Evolutionary conservation across 2,797 vertebrate species (phyloP).

Genomic region (Nothura maculosa): DNA sequence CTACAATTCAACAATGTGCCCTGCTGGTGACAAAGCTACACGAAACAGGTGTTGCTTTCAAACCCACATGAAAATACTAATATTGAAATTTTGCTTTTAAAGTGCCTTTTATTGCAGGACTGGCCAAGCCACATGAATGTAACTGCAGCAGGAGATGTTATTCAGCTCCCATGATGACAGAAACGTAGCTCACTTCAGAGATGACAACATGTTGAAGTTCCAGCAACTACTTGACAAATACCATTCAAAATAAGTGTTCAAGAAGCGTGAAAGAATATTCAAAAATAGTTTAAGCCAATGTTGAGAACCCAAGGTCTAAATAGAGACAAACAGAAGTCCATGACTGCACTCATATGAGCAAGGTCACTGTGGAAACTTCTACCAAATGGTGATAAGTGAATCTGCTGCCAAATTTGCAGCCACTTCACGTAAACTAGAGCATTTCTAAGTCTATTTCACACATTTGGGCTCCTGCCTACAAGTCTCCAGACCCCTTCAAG

Average conservation of each 20-base stretch:
- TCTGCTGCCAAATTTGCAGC: neutral
- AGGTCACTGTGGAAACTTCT: neutral
- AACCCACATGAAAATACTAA: neutral
- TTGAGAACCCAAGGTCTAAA: neutral
- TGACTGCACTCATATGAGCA: neutral
- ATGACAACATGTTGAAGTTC: neutral
- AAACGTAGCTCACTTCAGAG: neutral
- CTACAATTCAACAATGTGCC: neutral
- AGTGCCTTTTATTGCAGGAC: neutral
- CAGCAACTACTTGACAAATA: neutral
- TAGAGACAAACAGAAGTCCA: neutral
- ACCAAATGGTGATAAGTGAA: neutral
- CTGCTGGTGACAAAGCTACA: neutral
- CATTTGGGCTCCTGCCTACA: neutral
- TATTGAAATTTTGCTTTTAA: neutral
- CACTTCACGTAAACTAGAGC: neutral
- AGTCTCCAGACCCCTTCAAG: neutral
- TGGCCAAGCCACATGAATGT: neutral
- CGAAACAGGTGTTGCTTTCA: neutral
- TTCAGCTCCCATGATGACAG: neutral
- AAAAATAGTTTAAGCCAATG: neutral
- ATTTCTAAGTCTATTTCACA: neutral
- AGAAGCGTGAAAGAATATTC: neutral
- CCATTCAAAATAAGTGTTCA: neutral
- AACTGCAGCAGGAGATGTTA: neutral